Evolutionary conservation across 2,888 invertebrate genomes (phyloP).

Genomic region (Halocaridina rubra): DNA sequence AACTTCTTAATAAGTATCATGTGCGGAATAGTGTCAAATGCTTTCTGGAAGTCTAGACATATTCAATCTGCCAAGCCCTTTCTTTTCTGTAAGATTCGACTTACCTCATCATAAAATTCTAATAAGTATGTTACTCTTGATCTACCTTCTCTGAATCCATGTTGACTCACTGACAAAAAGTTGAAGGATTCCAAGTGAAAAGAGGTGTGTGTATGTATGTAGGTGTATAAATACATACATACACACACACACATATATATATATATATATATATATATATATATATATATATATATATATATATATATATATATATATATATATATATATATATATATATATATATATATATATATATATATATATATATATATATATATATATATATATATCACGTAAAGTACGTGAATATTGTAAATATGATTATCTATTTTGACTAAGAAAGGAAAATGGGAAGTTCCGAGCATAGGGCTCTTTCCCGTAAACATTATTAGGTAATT

Average conservation of each 20-base stretch:
- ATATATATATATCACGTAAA: neutral
- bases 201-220: neutral
- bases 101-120: no score
- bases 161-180: no score
- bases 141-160: no score
- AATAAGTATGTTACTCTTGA: no score
- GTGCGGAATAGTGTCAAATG: no score
- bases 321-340: conserved; percentile 39
- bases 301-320: conserved; percentile 57
- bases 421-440: neutral
- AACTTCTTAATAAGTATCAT: no score
- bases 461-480: no score
- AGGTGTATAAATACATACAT: conserved; percentile 9
- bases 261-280: conserved; percentile 11
- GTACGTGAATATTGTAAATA: neutral
- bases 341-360: conserved; percentile 13
- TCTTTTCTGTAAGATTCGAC: no score
- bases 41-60: no score
- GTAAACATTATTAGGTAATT: neutral
- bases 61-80: no score
- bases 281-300: conserved; percentile 44
- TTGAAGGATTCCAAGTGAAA: no score
- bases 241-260: neutral
- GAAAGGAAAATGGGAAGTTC: no score
- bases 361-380: conserved; percentile 14